These are phyloP conservation scores for Pseudachorutes palmiensis DNA, from an alignment of 1,140 invertebrate genomes.

Conservation along the genomic window DNA sequence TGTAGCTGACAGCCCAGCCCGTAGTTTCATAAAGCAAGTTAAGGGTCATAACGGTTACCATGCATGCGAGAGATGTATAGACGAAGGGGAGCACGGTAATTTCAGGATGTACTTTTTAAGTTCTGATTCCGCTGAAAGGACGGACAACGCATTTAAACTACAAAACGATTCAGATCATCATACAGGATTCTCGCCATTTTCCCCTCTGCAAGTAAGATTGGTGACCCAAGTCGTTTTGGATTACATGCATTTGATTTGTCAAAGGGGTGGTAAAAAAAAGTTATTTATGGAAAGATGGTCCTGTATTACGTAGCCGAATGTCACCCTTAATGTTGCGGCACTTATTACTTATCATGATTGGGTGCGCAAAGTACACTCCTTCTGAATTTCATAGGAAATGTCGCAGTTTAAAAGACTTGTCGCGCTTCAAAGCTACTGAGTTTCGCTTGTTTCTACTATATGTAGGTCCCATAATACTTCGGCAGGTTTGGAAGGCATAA, in stretches of 20 bases:
- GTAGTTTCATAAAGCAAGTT: slow-evolving; percentile 41
- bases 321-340: slow-evolving; percentile 1
- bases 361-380: slow-evolving; percentile 36
- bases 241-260: slow-evolving; percentile 41
- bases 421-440: slow-evolving; percentile 46
- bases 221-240: slow-evolving; percentile 39
- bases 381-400: slow-evolving; percentile 43
- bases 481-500: too few relatives aligned
- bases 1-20: slow-evolving; percentile 42
- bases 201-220: too few relatives aligned
- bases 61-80: slow-evolving; percentile 42
- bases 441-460: slow-evolving; percentile 45
- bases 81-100: background rate
- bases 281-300: too few relatives aligned
- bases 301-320: slow-evolving; percentile 30
- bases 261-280: too few relatives aligned
- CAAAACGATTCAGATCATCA: too few relatives aligned
- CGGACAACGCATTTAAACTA: background rate
- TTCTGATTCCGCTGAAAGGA: background rate
- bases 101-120: background rate
- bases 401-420: slow-evolving; percentile 40
- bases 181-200: too few relatives aligned
- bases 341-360: too few relatives aligned
- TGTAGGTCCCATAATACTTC: slow-evolving; percentile 41
- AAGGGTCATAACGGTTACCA: slow-evolving; percentile 42